These are phyloP conservation scores for Acyrthosiphon pisum DNA, from an alignment of 1,140 invertebrate genomes.

Conservation along the genomic window DNA sequence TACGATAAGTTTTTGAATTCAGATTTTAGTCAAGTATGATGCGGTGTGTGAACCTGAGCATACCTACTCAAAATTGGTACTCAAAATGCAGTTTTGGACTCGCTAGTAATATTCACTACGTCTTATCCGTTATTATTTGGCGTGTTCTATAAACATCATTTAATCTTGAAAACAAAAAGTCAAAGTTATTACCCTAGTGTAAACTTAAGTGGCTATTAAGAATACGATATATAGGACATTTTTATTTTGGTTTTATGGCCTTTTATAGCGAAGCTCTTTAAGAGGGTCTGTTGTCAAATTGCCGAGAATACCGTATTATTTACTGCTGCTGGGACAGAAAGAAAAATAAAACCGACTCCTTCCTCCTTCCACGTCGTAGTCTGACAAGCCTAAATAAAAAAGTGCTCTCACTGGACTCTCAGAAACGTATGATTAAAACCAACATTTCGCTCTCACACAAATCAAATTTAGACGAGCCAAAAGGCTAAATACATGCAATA, in stretches of 20 bases:
- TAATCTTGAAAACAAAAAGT: slow-evolving; percentile 47
- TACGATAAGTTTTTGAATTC: background rate
- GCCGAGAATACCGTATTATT: slow-evolving; percentile 40
- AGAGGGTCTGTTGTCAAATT: slow-evolving; percentile 48
- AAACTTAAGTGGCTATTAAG: slow-evolving; percentile 55
- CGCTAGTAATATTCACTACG: background rate
- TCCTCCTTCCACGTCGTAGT: background rate
- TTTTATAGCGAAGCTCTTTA: slow-evolving; percentile 40
- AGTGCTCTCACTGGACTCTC: background rate
- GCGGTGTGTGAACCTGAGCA: background rate
- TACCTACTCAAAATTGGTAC: background rate
- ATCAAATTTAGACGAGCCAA: background rate
- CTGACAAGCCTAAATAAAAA: slow-evolving; percentile 32
- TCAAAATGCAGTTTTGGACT: background rate
- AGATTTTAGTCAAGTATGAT: background rate
- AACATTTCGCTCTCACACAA: background rate
- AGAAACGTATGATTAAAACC: background rate
- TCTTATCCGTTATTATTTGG: slow-evolving; percentile 33
- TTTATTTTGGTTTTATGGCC: slow-evolving; percentile 52
- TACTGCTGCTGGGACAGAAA: slow-evolving; percentile 35
- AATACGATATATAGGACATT: slow-evolving; percentile 34
- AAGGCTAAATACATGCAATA: background rate
- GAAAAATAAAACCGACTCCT: slow-evolving; percentile 2
- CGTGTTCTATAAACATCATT: slow-evolving; percentile 42
- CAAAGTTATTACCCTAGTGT: slow-evolving; percentile 37